Evolutionary conservation across 2,113 vertebrate species (phyloP), one percentile per base, ranked within the genome.

Genomic region (Euleptes europaea): DNA sequence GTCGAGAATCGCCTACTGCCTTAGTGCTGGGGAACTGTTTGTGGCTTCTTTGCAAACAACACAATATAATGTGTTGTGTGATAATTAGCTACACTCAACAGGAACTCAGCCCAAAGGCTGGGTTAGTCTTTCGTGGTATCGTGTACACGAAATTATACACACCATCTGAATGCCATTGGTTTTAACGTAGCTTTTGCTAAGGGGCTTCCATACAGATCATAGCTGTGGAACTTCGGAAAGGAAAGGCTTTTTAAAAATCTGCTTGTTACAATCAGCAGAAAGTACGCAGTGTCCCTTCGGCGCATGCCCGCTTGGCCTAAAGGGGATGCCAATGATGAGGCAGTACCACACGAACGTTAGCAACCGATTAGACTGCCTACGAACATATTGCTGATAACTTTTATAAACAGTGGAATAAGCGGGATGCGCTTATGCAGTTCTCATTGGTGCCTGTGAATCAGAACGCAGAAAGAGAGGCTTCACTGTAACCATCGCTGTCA

Each of bases 11-110:
- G 33, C 33, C 17, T 38, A 70, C 12, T 70, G n/a, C 35, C 57
- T 31, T 12, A 26, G n/a, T 47, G 28, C 79, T 28, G 44, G 51
- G 49, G 17, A n/a, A 51, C 13, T 31, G 33, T 13, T 49, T 57
- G 42, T 17, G 26, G 35, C 26, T 82, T 54, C 69, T 12, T n/a
- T 82, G 67, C 49, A 31, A 49, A 80, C 65, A 51, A 51, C 51
- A 66, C 79, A 81, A 51, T 23, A 69, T 38, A 19, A 69, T 49
- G 63, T 47, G 78, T 35, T 66, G 65, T n/a, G 19, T 67, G 66
- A n/a, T 81, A 69, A 70, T 81, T 70, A 81, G 79, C n/a, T 15
- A 81, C 65, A 81, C 21, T 69, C 79, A 70, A 81, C 66, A 81
- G n/a, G 79, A 81, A 81, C 66, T 28, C 70, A 35, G 44, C 12